These are phyloP conservation scores for Dendroctonus ponderosae DNA, from an alignment of 1,140 invertebrate genomes.

Conservation along the genomic window DNA sequence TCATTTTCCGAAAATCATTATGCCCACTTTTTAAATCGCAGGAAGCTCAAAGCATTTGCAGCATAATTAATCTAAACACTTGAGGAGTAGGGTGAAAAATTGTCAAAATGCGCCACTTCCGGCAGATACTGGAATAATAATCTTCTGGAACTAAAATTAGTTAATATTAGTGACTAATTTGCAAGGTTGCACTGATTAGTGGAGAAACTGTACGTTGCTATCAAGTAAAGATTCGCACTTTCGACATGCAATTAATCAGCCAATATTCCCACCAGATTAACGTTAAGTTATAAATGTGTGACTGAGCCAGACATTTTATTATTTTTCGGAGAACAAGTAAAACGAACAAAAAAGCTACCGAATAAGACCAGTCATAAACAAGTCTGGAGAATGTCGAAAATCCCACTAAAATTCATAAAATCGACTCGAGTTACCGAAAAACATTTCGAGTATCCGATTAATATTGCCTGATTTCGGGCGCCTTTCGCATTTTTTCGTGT, in stretches of 20 bases:
- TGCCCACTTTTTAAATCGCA: too few species aligned
- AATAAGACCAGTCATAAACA: conserved; percentile 15
- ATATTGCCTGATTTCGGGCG: conserved; percentile 25
- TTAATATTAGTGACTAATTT: too few species aligned
- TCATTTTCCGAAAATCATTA: conserved; percentile 18
- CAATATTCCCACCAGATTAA: too few species aligned
- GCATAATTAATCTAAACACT: not conserved
- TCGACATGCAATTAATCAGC: too few species aligned
- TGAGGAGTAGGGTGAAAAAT: not conserved
- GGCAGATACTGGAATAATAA: too few species aligned
- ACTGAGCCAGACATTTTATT: too few species aligned
- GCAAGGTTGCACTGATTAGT: too few species aligned
- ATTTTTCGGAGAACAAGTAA: conserved; percentile 1
- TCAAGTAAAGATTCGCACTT: too few species aligned
- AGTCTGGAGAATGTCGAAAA: conserved; percentile 20
- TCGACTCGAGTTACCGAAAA: conserved; percentile 22
- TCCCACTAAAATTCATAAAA: conserved; percentile 23
- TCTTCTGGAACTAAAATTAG: too few species aligned
- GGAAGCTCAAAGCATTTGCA: not conserved
- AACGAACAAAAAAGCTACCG: conserved; percentile 6
- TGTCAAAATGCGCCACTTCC: not conserved
- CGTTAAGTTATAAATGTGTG: too few species aligned
- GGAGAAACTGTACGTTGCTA: too few species aligned
- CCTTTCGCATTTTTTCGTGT: conserved; percentile 11
- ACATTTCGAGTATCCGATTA: conserved; percentile 22